A percentile compares a stretch with the other conserved stretches of the same genome.
Evolutionary conservation across 2,888 invertebrate species (phyloP).

Genomic region (Mythimna pallens): DNA sequence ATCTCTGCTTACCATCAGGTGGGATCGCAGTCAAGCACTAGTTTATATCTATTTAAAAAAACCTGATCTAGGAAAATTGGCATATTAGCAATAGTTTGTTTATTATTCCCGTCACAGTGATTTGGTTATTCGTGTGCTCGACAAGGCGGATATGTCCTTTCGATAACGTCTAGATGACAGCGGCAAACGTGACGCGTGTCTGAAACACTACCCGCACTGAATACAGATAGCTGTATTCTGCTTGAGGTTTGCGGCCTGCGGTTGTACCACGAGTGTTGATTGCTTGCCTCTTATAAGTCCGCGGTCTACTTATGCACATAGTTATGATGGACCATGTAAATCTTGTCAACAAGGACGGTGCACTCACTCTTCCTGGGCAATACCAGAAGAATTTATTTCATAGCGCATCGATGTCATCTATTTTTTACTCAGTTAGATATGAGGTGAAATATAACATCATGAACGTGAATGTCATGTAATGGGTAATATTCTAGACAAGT

Average conservation of each 20-base stretch:
- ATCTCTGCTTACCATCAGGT: too few species aligned
- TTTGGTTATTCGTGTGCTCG: constrained; percentile 42
- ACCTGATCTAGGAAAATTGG: constrained; percentile 34
- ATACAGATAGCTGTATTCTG: constrained; percentile 68
- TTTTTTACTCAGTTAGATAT: not conserved
- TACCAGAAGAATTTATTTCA: not conserved
- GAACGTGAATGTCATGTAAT: not conserved
- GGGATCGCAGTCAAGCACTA: too few species aligned
- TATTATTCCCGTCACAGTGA: constrained; percentile 48
- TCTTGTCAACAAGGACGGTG: constrained; percentile 6
- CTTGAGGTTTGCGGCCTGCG: constrained; percentile 76
- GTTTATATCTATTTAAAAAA: constrained; percentile 1
- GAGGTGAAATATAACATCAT: not conserved
- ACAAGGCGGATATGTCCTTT: constrained; percentile 57
- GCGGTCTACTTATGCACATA: constrained; percentile 35
- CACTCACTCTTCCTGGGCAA: not conserved
- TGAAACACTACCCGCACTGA: constrained; percentile 70
- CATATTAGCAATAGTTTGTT: constrained; percentile 36
- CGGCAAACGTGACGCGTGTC: constrained; percentile 65
- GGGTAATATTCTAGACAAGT: not conserved
- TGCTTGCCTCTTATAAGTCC: constrained; percentile 61
- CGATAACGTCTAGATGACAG: constrained; percentile 57
- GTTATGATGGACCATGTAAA: constrained; percentile 32
- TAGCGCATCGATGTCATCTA: not conserved
- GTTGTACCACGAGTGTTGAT: constrained; percentile 71